These are phyloP conservation scores for Rattus norvegicus DNA, from an alignment of 2,113 vertebrate genomes.

Conservation along the genomic window GRCr8 NC_086028.1:87000001-87000500, in stretches of 20 bases:
- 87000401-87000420: not conserved
- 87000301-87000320: not conserved
- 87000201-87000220: no score
- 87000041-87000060: slow-evolving; percentile 62
- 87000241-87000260: no score
- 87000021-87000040: not conserved
- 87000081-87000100: slow-evolving; percentile 43
- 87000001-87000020: not conserved
- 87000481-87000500: not conserved
- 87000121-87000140: not conserved
- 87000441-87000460: not conserved
- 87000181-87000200: no score
- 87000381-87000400: not conserved
- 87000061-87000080: not conserved
- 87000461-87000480: not conserved
- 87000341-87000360: not conserved
- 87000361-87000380: not conserved
- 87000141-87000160: not conserved
- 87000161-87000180: not conserved
- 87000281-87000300: not conserved
- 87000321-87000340: not conserved
- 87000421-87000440: not conserved
- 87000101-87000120: slow-evolving; percentile 41
- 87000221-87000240: no score
- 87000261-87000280: not conserved